Percentiles rank a stretch among this genome's conserved stretches.
These are phyloP conservation scores for Melipona beecheii DNA, from an alignment of 2,888 invertebrate species.

Conservation along the genomic window DNA sequence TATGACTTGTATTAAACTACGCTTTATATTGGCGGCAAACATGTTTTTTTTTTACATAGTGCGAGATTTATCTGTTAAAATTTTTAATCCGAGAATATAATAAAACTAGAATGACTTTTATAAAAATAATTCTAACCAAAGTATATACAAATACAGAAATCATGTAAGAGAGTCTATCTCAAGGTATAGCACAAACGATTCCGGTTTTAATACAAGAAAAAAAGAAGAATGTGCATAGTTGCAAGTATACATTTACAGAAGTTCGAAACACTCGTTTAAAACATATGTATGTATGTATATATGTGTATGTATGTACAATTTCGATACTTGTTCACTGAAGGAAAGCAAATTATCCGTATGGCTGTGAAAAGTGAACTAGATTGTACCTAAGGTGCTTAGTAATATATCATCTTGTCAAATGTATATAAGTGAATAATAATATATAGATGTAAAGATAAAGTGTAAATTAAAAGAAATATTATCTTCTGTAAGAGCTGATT, in stretches of 20 bases:
- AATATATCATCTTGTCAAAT: constrained; percentile 80
- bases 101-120: constrained; percentile 60
- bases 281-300: constrained; percentile 51
- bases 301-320: constrained; percentile 57
- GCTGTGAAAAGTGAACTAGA: constrained; percentile 85
- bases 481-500: constrained; percentile 71
- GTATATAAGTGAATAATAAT: constrained; percentile 83
- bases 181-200: constrained; percentile 49
- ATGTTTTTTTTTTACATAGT: constrained; percentile 55
- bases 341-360: constrained; percentile 84
- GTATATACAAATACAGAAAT: constrained; percentile 71
- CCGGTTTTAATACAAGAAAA: constrained; percentile 24
- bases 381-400: constrained; percentile 84
- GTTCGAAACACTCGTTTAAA: constrained; percentile 37
- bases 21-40: constrained; percentile 52
- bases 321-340: constrained; percentile 82
- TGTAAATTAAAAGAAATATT: constrained; percentile 77
- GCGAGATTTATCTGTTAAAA: constrained; percentile 62
- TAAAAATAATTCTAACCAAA: constrained; percentile 78
- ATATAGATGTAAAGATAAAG: constrained; percentile 80
- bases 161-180: constrained; percentile 46
- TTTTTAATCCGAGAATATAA: constrained; percentile 64
- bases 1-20: constrained; percentile 71
- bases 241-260: constrained; percentile 37
- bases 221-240: constrained; percentile 45